Base-by-base conservation (phyloP, 2,888 invertebrate genomes). In the Galeopsomyia nigrocyanea region DNA sequence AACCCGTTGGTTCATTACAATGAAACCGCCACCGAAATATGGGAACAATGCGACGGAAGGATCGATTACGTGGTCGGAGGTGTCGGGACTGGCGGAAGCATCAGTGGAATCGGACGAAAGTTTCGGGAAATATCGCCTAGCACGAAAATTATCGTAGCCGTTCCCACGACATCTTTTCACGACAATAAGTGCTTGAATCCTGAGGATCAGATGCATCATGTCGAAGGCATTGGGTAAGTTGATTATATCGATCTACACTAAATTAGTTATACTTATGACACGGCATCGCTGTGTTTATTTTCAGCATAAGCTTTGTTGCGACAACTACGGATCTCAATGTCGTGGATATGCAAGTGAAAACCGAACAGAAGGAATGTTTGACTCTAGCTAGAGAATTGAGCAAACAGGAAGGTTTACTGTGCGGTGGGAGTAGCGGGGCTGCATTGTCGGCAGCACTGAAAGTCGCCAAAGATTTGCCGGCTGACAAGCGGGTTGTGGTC, bases 11-110 rank as follows among this genome's bases (percentile, higher is more conserved):
- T 46, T 17, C 58, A 60, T 39, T 13, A 60, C 13, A 46, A 60
- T 1, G 2, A 16, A 7, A 60, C 58, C 3, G 46, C 17, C 0
- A 16, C 19, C 3, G 58, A 60, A 19, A 60, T 60, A 13, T 60
- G 58, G 58, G 17, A 60, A 17, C 17, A 60, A 10, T 17, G 17
- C 6, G 19, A 60, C 2, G 46, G 46, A 1, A n/a, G 17, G 13
- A 39, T 60, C 13, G 58, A 39, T 39, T 39, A 39, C 10, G 5
- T 39, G 39, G 90, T 93, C 6, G 81, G 89, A 14, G 93, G 95
- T 17, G 94, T 98, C 0, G 99, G 99, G 7, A 99, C 99, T 7
- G 96, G 98, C 19, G 99, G 99, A 19, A 98, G 99, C 0, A 89
- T 98, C 13, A 92, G 94, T 7, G 99, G 99, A n/a, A 90, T 98